phyloP scores from a whole-genome alignment of 2,113 vertebrate species.

The Salvelinus fontinalis region DNA sequence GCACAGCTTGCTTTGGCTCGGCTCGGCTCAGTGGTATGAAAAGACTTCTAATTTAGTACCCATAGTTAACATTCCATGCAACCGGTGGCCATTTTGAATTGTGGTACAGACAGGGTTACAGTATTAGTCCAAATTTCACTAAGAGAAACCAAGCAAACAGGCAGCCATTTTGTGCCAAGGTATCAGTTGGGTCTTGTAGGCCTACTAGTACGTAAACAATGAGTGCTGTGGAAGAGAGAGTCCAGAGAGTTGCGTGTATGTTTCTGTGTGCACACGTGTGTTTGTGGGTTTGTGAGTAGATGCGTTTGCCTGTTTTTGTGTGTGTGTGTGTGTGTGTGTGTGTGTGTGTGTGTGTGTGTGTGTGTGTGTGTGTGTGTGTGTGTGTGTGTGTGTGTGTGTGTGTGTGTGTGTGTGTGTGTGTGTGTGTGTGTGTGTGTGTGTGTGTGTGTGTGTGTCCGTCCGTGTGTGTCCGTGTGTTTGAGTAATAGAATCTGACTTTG shows the following conservation, averaged over 20 bases:
- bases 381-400: background rate
- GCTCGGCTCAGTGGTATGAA: no score
- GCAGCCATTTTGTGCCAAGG: background rate
- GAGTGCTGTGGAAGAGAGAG: background rate
- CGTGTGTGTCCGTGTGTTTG: background rate
- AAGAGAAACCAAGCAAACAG: background rate
- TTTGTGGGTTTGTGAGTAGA: no score
- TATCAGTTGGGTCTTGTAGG: background rate
- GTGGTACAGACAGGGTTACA: background rate
- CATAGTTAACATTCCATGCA: constrained; percentile 36
- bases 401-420: background rate
- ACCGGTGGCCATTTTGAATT: constrained; percentile 28
- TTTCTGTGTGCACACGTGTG: background rate
- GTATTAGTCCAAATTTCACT: background rate
- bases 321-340: no score
- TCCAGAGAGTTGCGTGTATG: background rate
- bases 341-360: no score
- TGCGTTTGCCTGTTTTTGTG: no score
- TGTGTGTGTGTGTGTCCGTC: background rate
- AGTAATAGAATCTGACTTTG: background rate
- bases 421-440: background rate
- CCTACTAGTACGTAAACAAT: no score
- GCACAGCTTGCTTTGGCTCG: no score
- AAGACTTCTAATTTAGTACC: background rate
- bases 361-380: background rate